Conservation (phyloP, 1,140 invertebrate species). For the Bombus soroeensis region DNA sequence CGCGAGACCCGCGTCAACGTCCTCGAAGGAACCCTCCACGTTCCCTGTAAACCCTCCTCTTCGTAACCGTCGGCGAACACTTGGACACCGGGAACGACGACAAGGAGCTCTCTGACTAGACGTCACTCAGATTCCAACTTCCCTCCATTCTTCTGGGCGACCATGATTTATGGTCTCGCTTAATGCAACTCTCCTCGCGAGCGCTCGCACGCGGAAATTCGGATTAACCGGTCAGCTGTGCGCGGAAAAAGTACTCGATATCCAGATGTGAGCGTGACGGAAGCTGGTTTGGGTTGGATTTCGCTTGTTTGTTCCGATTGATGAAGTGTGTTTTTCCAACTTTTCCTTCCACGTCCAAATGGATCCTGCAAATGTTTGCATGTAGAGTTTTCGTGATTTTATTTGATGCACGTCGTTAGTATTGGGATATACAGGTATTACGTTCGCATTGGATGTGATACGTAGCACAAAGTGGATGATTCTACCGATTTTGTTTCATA, state of each 20-base stretch:
- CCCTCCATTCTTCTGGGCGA: constrained; percentile 62
- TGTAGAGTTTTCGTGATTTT: not conserved
- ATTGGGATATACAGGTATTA: no score
- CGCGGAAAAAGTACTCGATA: constrained; percentile 20
- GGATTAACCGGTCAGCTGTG: constrained; percentile 59
- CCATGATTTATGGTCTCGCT: constrained; percentile 77
- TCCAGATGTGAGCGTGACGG: not conserved
- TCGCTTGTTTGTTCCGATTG: not conserved
- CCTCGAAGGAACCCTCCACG: constrained; percentile 66
- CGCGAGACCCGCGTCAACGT: constrained; percentile 80
- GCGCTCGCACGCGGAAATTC: constrained; percentile 32
- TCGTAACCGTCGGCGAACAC: constrained; percentile 64
- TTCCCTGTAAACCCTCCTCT: constrained; percentile 18
- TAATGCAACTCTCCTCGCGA: constrained; percentile 66
- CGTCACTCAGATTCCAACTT: constrained; percentile 73
- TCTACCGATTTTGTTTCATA: no score
- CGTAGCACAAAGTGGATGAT: no score
- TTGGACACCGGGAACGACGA: constrained; percentile 60
- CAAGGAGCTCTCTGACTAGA: constrained; percentile 67
- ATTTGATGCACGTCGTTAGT: not conserved
- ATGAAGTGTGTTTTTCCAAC: not conserved
- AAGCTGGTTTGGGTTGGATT: not conserved
- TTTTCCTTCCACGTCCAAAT: no score
- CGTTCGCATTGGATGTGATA: no score
- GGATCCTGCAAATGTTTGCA: not conserved